Evolutionary conservation across 2,113 vertebrate genomes (phyloP), one percentile per base, ranked within the genome.

Genomic region (Geococcyx californianus): DNA sequence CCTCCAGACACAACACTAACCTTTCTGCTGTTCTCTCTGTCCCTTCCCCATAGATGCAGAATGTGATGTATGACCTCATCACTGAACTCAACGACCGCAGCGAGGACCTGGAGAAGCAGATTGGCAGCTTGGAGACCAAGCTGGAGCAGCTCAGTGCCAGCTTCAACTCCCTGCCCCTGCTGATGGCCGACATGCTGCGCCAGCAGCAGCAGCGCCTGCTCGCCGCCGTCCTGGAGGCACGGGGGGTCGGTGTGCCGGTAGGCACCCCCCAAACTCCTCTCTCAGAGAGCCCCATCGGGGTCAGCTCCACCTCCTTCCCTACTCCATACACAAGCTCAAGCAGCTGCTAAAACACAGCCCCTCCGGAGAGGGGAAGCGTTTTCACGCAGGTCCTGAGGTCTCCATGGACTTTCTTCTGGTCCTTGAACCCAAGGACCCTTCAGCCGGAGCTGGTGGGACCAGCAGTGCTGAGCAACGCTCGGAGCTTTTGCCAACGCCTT

Each of bases 41-140:
- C 31, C 26, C 25, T 81, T 36, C 81, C 45, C 28, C 42, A 3
- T 91, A 99, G 99, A 99, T 99, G 99, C 99, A 99, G 98, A 99
- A 98, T 0, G 99, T 99, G 96, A 99, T 99, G 99, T 99, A 99
- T 10, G 99, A 99, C 97, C 98, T 99, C 69, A 99, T 99, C 98
- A 99, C 99, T 0, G 99, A 99, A 92, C 98, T 99, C 83, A 99
- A 99, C 6, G 99, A 99, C 75, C 99, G 99, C 94, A 99, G 99
- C 2, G 99, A 99, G 96, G 99, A 99, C 97, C 96, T 99, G 97
- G 99, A 99, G 97, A 99, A 99, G 74, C 99, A 99, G 97, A 99
- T 99, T n/a, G 97, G 99, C 67, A 99, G 99, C 87, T 97, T 99
- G 97, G 99, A 99, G 95, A 97, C 98, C 80, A 98, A 99, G 80